These are phyloP conservation scores for Metaphire vulgaris DNA, from an alignment of 1,140 invertebrate species.

Conservation along the genomic window DNA sequence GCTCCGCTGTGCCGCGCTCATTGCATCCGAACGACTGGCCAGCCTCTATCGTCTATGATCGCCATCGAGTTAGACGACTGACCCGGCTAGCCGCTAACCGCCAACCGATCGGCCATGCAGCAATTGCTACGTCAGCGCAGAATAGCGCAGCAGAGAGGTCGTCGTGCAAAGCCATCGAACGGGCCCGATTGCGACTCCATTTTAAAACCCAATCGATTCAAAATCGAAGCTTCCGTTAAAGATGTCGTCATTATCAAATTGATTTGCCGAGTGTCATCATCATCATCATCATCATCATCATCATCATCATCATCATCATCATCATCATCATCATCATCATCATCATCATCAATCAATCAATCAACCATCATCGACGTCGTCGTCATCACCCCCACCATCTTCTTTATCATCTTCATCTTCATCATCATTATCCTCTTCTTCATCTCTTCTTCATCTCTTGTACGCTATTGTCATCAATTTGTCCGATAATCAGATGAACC, in stretches of 20 bases:
- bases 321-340: slow-evolving; percentile 3
- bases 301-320: slow-evolving; percentile 2
- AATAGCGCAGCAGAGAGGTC: background rate
- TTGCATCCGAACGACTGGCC: background rate
- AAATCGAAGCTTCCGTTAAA: background rate
- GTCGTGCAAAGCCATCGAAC: too few species aligned
- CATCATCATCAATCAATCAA: background rate
- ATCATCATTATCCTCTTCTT: background rate
- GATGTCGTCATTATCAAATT: background rate
- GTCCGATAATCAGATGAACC: background rate
- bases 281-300: slow-evolving; percentile 1
- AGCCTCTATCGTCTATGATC: background rate
- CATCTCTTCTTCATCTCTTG: background rate
- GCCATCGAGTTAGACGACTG: background rate
- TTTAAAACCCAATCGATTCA: too few species aligned
- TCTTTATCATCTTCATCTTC: background rate
- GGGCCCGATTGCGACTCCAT: too few species aligned
- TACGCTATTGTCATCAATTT: background rate
- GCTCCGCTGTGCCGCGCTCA: too few species aligned
- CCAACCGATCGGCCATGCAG: background rate
- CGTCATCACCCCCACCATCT: background rate
- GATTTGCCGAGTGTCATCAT: background rate
- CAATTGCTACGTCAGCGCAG: background rate
- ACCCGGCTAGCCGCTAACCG: background rate
- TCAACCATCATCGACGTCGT: background rate